Conservation (phyloP, 2,888 invertebrate species). For the Balanococcus diminutus region DNA sequence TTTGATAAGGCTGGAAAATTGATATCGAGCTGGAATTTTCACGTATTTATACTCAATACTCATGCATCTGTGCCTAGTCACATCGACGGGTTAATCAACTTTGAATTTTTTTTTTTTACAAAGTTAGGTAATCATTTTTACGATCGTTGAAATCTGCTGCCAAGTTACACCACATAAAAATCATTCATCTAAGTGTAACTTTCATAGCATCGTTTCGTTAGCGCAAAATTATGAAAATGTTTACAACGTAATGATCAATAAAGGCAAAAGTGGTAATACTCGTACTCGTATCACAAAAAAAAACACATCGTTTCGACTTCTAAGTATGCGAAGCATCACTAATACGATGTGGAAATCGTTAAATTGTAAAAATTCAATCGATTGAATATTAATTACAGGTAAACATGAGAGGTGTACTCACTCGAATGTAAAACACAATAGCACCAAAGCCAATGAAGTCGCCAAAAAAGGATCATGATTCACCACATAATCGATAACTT, state of each 20-base stretch:
- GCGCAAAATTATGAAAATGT: not conserved
- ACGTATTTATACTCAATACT: too few species aligned
- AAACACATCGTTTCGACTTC: not conserved
- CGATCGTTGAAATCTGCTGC: not conserved
- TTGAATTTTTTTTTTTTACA: not conserved
- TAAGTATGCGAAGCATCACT: not conserved
- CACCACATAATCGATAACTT: conserved; percentile 34
- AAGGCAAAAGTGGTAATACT: not conserved
- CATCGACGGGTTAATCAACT: not conserved
- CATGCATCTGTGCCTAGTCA: not conserved
- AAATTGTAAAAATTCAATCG: not conserved
- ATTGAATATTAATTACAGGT: not conserved
- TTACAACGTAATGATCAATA: not conserved
- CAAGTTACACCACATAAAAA: too few species aligned
- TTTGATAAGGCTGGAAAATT: too few species aligned
- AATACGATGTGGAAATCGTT: not conserved
- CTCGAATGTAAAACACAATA: conserved; percentile 33
- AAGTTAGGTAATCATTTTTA: not conserved
- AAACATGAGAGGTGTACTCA: not conserved
- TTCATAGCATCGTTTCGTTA: not conserved
- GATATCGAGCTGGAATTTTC: too few species aligned
- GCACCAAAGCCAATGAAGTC: conserved; percentile 36
- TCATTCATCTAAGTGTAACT: not conserved
- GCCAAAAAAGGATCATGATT: conserved; percentile 21
- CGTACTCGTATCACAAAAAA: too few species aligned